These are phyloP conservation scores for Hiodon alosoides DNA, from an alignment of 2,113 vertebrate species.

Conservation along the genomic window DNA sequence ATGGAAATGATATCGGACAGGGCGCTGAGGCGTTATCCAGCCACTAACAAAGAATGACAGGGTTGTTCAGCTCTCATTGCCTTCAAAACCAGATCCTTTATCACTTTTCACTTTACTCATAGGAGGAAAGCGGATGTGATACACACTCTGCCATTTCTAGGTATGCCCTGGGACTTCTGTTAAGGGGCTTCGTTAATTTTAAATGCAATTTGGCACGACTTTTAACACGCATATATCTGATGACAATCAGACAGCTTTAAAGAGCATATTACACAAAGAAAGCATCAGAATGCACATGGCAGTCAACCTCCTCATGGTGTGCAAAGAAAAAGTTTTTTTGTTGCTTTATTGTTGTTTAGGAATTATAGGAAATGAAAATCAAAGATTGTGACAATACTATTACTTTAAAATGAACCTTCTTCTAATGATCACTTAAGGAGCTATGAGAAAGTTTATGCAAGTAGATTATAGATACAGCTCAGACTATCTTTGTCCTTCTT, in stretches of 20 bases:
- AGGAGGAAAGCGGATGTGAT: not conserved
- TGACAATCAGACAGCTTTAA: not conserved
- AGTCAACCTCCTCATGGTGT: too few species aligned
- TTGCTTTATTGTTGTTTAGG: too few species aligned
- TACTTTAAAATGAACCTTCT: too few species aligned
- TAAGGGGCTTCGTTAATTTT: slow-evolving; percentile 18
- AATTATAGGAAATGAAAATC: too few species aligned
- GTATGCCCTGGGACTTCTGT: not conserved
- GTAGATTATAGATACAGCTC: too few species aligned
- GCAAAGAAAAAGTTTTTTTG: too few species aligned
- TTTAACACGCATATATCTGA: slow-evolving; percentile 1
- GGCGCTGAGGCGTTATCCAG: slow-evolving; percentile 22
- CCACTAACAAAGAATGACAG: slow-evolving; percentile 30
- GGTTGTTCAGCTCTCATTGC: slow-evolving; percentile 25
- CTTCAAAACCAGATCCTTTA: slow-evolving; percentile 24
- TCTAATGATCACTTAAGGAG: too few species aligned
- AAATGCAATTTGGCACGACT: not conserved
- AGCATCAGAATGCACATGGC: too few species aligned
- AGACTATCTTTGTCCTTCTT: too few species aligned
- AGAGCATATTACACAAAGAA: too few species aligned
- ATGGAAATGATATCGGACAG: slow-evolving; percentile 36
- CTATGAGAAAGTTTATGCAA: too few species aligned
- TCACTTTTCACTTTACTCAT: slow-evolving; percentile 31
- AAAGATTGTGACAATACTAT: too few species aligned
- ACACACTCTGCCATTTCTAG: not conserved